Evolutionary conservation across 2,113 vertebrate species (phyloP).

Genomic region (Solea solea): DNA sequence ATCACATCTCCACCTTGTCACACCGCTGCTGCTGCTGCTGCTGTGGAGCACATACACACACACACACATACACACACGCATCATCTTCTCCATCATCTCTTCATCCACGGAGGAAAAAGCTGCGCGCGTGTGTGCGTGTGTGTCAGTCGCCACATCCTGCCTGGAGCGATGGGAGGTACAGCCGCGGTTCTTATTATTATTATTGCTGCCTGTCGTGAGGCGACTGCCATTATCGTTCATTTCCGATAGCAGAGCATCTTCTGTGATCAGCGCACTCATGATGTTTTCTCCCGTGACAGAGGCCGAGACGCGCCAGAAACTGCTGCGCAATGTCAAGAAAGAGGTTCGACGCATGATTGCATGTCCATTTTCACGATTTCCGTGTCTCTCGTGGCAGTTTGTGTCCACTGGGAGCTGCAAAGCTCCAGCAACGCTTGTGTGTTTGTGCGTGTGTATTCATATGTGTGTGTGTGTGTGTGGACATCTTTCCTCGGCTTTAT

Average conservation of each 20-base stretch:
- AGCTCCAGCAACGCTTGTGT: not conserved
- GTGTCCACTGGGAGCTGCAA: constrained; percentile 30
- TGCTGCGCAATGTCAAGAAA: constrained; percentile 94
- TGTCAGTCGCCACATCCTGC: constrained; percentile 15
- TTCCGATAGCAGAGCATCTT: constrained; percentile 10
- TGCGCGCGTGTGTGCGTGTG: constrained; percentile 27
- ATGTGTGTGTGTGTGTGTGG: not conserved
- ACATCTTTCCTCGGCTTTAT: not conserved
- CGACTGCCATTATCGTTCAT: constrained; percentile 10
- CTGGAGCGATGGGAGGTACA: constrained; percentile 78
- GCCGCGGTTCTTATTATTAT: not conserved
- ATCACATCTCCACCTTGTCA: constrained; percentile 1
- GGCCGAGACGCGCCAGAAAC: constrained; percentile 90
- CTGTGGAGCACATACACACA: not conserved
- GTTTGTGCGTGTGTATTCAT: not conserved
- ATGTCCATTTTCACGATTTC: not conserved
- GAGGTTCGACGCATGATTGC: constrained; percentile 82
- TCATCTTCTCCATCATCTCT: not conserved
- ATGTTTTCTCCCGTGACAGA: constrained; percentile 82
- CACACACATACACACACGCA: not conserved
- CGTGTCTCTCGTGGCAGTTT: constrained; percentile 13
- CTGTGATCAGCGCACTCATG: constrained; percentile 44
- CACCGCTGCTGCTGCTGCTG: not conserved
- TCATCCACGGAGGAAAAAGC: constrained; percentile 5
- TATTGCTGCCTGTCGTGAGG: constrained; percentile 23